phyloP scores from a whole-genome alignment of 2,113 vertebrate genomes.

The Percopsis transmontana region DNA sequence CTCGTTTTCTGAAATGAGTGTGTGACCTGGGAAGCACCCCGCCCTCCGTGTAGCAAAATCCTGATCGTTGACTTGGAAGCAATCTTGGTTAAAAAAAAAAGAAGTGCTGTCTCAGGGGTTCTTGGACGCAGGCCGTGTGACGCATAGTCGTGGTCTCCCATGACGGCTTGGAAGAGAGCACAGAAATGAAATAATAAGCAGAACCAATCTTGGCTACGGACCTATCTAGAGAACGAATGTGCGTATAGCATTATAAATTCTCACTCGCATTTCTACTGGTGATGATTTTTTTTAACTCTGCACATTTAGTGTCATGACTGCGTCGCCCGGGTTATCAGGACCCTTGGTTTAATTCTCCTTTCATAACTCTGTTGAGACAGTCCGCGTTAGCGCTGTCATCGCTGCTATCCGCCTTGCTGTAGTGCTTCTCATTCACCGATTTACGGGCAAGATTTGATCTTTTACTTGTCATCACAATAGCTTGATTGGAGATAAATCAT shows the following conservation, averaged over 20 bases:
- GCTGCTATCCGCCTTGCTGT: conserved; percentile 23
- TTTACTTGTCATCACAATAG: conserved; percentile 74
- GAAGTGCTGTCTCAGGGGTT: conserved; percentile 61
- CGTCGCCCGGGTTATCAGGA: conserved; percentile 2
- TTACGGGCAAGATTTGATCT: conserved; percentile 64
- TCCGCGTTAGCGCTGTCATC: conserved; percentile 31
- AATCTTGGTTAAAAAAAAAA: conserved; percentile 57
- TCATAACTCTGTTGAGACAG: conserved; percentile 16
- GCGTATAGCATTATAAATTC: conserved; percentile 18
- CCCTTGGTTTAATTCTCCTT: conserved; percentile 10
- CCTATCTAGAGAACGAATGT: neutral
- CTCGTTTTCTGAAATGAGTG: conserved; percentile 68
- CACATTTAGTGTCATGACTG: conserved; percentile 11
- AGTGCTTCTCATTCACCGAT: conserved; percentile 43
- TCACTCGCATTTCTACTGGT: conserved; percentile 8
- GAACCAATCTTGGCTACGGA: conserved; percentile 4
- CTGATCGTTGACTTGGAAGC: conserved; percentile 66
- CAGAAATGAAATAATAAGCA: conserved; percentile 50
- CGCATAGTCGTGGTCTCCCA: conserved; percentile 51
- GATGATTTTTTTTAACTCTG: conserved; percentile 13
- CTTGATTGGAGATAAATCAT: conserved; percentile 71
- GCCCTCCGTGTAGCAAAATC: conserved; percentile 42
- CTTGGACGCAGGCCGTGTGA: conserved; percentile 32
- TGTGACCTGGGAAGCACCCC: conserved; percentile 44
- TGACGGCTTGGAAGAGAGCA: conserved; percentile 48